Conservation (phyloP, 2,797 vertebrate genomes). For the Simalia tracyae region DNA sequence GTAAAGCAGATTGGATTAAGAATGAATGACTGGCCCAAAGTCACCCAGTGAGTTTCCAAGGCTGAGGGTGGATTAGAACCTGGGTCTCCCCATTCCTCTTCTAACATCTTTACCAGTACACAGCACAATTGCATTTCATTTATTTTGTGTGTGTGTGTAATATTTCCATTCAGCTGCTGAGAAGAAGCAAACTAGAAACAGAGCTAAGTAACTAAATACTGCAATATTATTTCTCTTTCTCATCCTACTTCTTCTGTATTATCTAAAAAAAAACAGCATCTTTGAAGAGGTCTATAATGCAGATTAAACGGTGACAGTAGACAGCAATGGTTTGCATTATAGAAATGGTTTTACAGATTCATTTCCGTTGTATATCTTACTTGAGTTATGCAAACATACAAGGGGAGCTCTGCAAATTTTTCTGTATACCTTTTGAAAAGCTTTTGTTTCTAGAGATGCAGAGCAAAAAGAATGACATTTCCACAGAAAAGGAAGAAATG, state of each 20-base stretch:
- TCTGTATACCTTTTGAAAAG: constrained; percentile 62
- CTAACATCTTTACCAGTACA: no score
- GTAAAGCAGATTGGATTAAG: no score
- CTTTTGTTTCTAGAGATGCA: constrained; percentile 67
- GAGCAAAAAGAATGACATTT: constrained; percentile 62
- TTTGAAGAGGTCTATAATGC: constrained; percentile 26
- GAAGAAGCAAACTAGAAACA: neutral
- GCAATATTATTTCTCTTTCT: neutral
- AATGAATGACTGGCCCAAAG: no score
- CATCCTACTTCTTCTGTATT: neutral
- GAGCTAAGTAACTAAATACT: neutral
- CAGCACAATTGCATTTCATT: no score
- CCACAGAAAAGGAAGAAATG: constrained; percentile 59
- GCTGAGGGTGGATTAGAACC: no score
- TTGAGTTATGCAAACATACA: constrained; percentile 42
- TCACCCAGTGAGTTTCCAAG: no score
- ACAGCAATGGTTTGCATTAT: constrained; percentile 55
- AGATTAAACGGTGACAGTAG: constrained; percentile 57
- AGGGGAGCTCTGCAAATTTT: constrained; percentile 56
- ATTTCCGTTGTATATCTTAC: constrained; percentile 73
- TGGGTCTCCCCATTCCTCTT: no score
- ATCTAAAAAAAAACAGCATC: neutral
- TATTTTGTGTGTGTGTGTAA: no score
- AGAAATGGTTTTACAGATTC: constrained; percentile 65
- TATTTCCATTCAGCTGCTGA: neutral